These are phyloP conservation scores for Tachysurus fulvidraco DNA, from an alignment of 2,113 vertebrate species.

Conservation along the genomic window DNA sequence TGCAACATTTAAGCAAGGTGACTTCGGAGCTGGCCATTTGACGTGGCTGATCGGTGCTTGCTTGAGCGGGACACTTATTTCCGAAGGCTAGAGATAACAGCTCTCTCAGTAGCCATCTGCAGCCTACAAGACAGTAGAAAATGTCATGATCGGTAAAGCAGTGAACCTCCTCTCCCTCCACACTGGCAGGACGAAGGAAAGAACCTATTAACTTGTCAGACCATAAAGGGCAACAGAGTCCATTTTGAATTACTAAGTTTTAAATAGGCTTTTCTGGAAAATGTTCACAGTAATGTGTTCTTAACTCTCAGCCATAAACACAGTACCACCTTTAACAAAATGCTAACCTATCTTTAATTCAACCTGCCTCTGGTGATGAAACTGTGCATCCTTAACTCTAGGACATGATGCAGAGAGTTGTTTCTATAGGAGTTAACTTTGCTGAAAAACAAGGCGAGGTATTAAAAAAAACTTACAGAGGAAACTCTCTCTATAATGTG, in stretches of 20 bases:
- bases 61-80: constrained; percentile 55
- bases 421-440: constrained; percentile 32
- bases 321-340: not conserved
- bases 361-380: not conserved
- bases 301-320: constrained; percentile 20
- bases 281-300: constrained; percentile 13
- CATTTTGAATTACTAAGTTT: constrained; percentile 41
- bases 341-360: not conserved
- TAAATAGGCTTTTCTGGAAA: constrained; percentile 40
- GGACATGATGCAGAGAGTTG: constrained; percentile 8
- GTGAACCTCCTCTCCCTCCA: constrained; percentile 14
- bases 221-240: constrained; percentile 48
- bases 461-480: constrained; percentile 44
- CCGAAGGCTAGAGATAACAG: constrained; percentile 52
- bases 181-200: constrained; percentile 38
- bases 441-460: constrained; percentile 34
- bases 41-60: constrained; percentile 38
- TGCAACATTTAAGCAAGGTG: constrained; percentile 40
- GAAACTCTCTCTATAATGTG: constrained; percentile 45
- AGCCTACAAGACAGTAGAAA: constrained; percentile 56
- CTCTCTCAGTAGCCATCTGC: constrained; percentile 53
- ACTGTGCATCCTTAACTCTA: not conserved
- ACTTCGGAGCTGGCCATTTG: constrained; percentile 32
- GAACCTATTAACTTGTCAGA: constrained; percentile 55
- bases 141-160: constrained; percentile 51